Conservation (phyloP, 2,797 vertebrate species). For the Chaenodraco wilsoni region DNA sequence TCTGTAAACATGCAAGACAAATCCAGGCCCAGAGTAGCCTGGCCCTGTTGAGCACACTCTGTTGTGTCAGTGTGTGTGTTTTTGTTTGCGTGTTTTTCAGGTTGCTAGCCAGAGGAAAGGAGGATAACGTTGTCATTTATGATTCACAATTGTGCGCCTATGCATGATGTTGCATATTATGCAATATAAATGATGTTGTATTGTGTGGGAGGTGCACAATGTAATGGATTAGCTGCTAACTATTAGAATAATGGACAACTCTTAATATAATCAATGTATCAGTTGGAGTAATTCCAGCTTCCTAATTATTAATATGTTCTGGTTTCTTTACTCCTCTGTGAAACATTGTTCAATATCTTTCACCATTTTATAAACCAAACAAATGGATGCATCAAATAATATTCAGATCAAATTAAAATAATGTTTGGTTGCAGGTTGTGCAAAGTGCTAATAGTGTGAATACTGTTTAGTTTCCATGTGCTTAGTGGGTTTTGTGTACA, state of each 20-base stretch:
- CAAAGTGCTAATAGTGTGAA: constrained; percentile 1
- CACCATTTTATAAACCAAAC: no score
- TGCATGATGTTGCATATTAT: no score
- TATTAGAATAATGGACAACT: no score
- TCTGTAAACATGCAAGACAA: constrained; percentile 1
- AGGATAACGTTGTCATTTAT: background rate
- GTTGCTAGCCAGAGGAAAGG: background rate
- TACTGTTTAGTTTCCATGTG: background rate
- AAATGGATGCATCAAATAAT: no score
- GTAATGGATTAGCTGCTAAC: no score
- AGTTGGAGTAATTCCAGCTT: no score
- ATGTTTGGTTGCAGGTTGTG: no score
- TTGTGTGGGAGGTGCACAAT: background rate
- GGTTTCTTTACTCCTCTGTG: no score
- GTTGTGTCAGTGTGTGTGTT: background rate
- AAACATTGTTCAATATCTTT: no score
- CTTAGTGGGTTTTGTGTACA: background rate
- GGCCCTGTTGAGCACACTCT: background rate
- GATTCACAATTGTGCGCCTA: background rate
- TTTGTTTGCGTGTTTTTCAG: constrained; percentile 1
- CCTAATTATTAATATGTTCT: no score
- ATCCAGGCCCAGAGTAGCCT: background rate
- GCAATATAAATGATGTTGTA: background rate
- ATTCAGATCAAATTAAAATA: no score
- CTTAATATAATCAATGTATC: no score